Base-by-base conservation (phyloP, 2,797 vertebrate genomes). In the Sarcoramphus papa region DNA sequence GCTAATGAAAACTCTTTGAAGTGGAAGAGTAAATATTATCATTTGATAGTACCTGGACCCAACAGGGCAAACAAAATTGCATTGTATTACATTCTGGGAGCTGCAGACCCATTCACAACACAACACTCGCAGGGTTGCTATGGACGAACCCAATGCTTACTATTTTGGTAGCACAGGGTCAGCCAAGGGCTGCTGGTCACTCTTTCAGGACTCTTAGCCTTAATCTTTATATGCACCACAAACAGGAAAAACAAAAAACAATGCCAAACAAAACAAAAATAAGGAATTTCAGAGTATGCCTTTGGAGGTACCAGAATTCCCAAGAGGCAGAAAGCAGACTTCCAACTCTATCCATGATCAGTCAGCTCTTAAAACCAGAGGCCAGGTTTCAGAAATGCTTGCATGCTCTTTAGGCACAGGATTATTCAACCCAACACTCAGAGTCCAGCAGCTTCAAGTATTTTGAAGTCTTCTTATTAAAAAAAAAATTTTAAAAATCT, bases 1-100 rank as follows among this genome's bases (percentile, higher is more conserved):
- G 89, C 89, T 93, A 97, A 97, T 94, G 96, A 98, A 97, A 97
- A 93, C 85, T 90, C 97, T 98, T 98, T 98, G 96, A 98, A 98
- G 97, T 95, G 73, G 93, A 93, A 97, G 90, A 96, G 98, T 97
- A 98, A 98, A 98, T 98, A 98, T 98, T 98, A 97, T 78, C 95
- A 85, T 93, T 94, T 92, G 97, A 98, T 98, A 98, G 95, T 92
- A 96, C 96, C 98, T 97, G 95, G 91, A 86, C 94, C 68, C 89
- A 96, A 84, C 74, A 90, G 74, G 56, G 95, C 95, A 97, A 98
- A 98, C 64, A 97, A 92, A 94, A 97, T 86, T 30, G 91, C 95
- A 97, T 90, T 97, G 96, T 97, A 95, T 78, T 76, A 83, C 92
- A 33, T 91, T 85, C 94, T 53, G 78, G 94, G 85, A 89, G 91